Conservation (phyloP, 2,113 vertebrate genomes). For the Oceanodroma tethys region DNA sequence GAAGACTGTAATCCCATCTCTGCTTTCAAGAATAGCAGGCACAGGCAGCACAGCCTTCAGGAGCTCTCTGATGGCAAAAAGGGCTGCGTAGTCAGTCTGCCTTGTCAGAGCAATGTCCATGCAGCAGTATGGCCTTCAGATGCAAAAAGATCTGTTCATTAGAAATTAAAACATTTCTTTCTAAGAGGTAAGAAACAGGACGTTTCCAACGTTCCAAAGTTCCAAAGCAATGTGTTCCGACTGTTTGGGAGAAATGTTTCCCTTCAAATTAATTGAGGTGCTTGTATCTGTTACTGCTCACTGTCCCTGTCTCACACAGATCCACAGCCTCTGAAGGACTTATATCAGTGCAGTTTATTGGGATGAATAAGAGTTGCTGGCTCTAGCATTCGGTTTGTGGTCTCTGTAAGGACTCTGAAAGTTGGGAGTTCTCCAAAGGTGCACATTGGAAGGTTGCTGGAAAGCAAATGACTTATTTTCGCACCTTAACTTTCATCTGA, state of each 20-base stretch:
- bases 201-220: not conserved
- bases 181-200: not conserved
- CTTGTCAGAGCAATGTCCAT: not conserved
- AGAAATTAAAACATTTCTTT: not conserved
- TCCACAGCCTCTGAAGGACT: not conserved
- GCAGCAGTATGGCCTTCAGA: not conserved
- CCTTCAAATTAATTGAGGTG: not conserved
- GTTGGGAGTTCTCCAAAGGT: not conserved
- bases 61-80: not conserved
- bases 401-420: not conserved
- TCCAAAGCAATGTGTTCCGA: fast-evolving
- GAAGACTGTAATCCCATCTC: constrained; percentile 15
- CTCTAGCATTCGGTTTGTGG: not conserved
- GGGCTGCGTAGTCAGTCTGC: not conserved
- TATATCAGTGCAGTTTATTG: not conserved
- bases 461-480: not conserved
- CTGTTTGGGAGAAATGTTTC: not conserved
- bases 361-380: not conserved
- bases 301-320: not conserved
- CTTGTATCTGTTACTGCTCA: not conserved
- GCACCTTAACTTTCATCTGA: not conserved
- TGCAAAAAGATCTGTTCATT: not conserved
- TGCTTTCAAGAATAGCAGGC: not conserved
- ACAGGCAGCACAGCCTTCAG: not conserved
- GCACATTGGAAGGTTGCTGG: not conserved